Evolutionary conservation across 2,888 invertebrate species (phyloP), one percentile per base, ranked within the genome.

Genomic region (Hirtodrosophila trivittata): DNA sequence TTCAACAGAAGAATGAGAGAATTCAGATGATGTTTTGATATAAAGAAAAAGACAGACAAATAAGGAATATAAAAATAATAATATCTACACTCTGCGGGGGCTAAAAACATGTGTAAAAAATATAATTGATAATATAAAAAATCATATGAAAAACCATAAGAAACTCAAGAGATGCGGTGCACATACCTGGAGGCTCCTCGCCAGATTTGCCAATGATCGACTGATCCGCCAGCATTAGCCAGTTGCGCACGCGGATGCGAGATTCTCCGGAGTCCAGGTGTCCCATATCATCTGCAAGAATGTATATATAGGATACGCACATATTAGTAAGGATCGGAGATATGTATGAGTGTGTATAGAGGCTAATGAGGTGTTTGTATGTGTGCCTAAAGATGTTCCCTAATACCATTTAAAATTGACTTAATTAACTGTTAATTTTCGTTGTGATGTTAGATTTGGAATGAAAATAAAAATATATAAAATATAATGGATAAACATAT

Each of bases 141-240:
- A 42, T 16, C 26, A 51, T 41, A 38, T 42, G 5, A 39, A 54
- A 73, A 64, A 43, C 12, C 7, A 21, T 42, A 16, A 66, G 4
- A 37, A 45, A 47, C 37, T 37, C 16, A 46, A 39, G 26, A 39
- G 56, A 50, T 35, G 13, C 32, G 9, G 0, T 37, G 25, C 45
- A 67, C 78, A 76, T 87, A 88, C 88, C 88, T 80, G 87, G 32
- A 13, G 71, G 32, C 1, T 68, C 75, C 41, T 78, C 73, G 16
- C 64, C 37, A 10, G 56, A 71, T 37, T 89, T 87, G 28, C 81
- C 88, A 10, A 90, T 83, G 38, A 89, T 87, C 47, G 89, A 89
- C 49, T 90, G 88, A 86, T 90, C 90, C 5, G 90, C 90, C 70
- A 90, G 66, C 90, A 90, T 90, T 30, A 90, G 74, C 90, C 90